Evolutionary conservation across 1,140 invertebrate genomes (phyloP), one percentile per base, ranked within the genome.

Genomic region (Drosophila repletoides): DNA sequence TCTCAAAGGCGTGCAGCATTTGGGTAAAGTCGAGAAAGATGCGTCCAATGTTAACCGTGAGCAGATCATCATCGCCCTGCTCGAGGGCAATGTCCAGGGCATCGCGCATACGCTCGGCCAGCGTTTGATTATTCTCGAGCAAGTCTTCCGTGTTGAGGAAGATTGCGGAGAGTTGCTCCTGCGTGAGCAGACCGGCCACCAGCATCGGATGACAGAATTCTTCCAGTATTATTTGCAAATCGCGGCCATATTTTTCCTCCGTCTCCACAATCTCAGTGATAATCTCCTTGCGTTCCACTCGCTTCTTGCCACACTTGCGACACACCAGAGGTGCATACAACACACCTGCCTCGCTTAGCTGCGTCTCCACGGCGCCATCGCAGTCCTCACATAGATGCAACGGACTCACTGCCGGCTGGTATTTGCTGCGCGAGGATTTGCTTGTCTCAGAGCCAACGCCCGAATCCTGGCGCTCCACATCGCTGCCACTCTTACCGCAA

Each of bases 191-290:
- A 49, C 97, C 97, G 48, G 97, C 97, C 24, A 97, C 95, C 66
- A 97, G 91, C 95, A 98, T 98, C 0, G 97, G 97, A 76, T 95
- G 94, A 90, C 97, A 97, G 91, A 99, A 98, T 90, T 99, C 97
- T 90, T 98, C 96, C 34, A 97, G 91, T 56, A 98, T 95, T 36
- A 98, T 97, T 79, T 95, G 94, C 67, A 98, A 91, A 91, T 98
- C 97, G 69, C 97, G 92, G 1, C 97, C 97, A 88, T 98, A 99
- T 88, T 98, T 98, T 72, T 97, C 94, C 91, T 99, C 98, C 0
- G 97, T 98, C 90, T 99, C 97, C 1, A 98, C 95, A 63, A 99
- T 98, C 92, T 99, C 98, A 1, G 95, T 95, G 41, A 99, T 96
- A 12, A 98, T 98, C 91, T 98, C 97, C 84, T 97, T 97, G 28